Evolutionary conservation across 2,888 invertebrate genomes (phyloP), one percentile per base, ranked within the genome.

Genomic region (Schizotus pectinicornis): DNA sequence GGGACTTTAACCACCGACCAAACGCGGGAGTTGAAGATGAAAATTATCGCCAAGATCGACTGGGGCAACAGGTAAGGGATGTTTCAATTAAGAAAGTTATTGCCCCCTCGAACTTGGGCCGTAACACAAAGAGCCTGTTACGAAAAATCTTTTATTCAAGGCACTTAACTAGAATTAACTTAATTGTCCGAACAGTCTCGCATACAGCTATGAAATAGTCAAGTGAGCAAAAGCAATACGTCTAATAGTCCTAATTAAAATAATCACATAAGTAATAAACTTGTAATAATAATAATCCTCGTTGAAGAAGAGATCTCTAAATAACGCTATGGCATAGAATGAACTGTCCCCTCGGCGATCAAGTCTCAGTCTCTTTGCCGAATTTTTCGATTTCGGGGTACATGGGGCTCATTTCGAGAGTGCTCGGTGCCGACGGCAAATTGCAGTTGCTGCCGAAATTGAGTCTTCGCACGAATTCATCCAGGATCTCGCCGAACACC

Each of bases 1-100:
- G 94, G 94, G 5, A 95, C 95, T 0, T 82, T 96, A 55, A 96
- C 97, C 0, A 92, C 92, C 75, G 95, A 95, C 75, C 95, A 96
- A 80, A 93, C 92, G 1, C 82, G 89, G 59, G 95, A 95, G 64
- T 79, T 95, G 56, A 90, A 94, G 76, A 82, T 92, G 73, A 90
- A 91, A 75, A 92, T 95, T 56, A 94, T 94, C 66, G 89, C 90
- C 55, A 94, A 94, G 81, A 92, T 97, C 50, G 96, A 97, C 81
- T 96, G 95, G 95, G 96, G 96, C 49, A 96, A 96, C 83, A 87
- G 93, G 95, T 95, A 80, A 91, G 90, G 86, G 51, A 59, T 62
- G 56, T 22, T 2, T 43, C 22, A 22, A 14, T 43, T 43, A 2
- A 14, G 3, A 3, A 2, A 56, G 56, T 59, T 52, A 52, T 49